phyloP scores from a whole-genome alignment of 2,797 vertebrate species.

The Coracias cyanogaster region DNA sequence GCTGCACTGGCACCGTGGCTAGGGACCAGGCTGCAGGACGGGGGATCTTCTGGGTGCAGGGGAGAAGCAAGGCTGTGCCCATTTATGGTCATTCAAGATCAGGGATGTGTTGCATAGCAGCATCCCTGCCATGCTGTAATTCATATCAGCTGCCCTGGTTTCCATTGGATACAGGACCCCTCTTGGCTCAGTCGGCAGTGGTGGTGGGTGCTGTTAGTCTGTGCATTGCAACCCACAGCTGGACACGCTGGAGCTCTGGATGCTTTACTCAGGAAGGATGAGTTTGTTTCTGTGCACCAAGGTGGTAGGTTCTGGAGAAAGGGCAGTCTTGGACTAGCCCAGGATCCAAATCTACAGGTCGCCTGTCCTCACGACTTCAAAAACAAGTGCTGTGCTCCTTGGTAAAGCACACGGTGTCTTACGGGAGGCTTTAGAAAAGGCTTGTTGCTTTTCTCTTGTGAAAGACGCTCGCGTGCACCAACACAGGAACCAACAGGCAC shows the following conservation, averaged over 20 bases:
- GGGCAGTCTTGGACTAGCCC: not conserved
- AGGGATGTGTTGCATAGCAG: constrained; percentile 34
- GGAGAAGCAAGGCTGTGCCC: not conserved
- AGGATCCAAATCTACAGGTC: not conserved
- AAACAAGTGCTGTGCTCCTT: not conserved
- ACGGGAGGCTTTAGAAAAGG: not conserved
- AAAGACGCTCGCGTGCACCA: not conserved
- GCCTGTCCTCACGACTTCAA: not conserved
- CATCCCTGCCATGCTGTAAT: constrained; percentile 31
- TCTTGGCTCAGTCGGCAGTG: not conserved
- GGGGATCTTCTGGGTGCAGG: not conserved
- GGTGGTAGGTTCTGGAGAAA: not conserved
- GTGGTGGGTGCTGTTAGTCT: not conserved
- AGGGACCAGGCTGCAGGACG: not conserved
- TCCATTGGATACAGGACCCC: constrained; percentile 36
- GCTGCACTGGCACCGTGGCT: not conserved
- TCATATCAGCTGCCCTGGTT: constrained; percentile 23
- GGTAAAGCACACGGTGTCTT: not conserved
- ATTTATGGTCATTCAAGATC: constrained; percentile 2
- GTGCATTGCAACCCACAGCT: not conserved
- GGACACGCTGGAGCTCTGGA: not conserved
- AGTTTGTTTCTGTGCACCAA: not conserved
- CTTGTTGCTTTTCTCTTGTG: not conserved
- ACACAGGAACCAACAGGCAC: not conserved
- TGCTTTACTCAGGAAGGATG: rapidly evolving